Evolutionary conservation across 2,113 vertebrate species (phyloP).

Genomic region (Phrynosoma platyrhinos): DNA sequence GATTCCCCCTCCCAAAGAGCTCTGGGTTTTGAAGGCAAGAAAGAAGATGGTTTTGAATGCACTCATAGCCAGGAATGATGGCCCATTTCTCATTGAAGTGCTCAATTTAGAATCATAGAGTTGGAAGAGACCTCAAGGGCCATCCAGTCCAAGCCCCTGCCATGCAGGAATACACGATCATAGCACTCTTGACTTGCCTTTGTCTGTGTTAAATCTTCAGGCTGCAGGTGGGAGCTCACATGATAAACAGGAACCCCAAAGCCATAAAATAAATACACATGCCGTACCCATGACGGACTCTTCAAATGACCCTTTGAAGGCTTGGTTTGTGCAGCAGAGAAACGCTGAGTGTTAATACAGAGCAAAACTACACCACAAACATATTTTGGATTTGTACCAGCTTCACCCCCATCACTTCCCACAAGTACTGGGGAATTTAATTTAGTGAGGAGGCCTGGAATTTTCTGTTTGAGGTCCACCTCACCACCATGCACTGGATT

Average conservation of each 20-base stretch:
- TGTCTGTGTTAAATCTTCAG: not conserved
- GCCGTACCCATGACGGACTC: not conserved
- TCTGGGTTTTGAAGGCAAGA: no score
- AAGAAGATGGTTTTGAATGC: not conserved
- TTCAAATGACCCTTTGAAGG: slow-evolving; percentile 9
- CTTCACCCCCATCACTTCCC: not conserved
- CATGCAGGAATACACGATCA: no score
- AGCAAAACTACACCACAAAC: not conserved
- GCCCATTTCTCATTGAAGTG: not conserved
- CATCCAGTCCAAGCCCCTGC: no score
- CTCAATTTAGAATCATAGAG: no score
- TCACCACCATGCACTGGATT: not conserved
- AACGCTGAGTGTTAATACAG: not conserved
- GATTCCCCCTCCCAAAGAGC: no score
- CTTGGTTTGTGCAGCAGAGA: not conserved
- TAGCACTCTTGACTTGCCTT: no score
- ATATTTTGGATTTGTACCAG: not conserved
- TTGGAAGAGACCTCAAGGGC: no score
- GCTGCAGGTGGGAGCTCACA: not conserved
- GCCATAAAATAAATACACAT: not conserved
- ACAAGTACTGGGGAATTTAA: not conserved
- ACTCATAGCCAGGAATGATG: not conserved
- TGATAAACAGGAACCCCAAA: not conserved
- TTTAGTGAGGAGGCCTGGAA: not conserved
- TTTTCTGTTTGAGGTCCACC: not conserved